Conservation (phyloP, 2,888 invertebrate genomes). For the Leptopilina myrica region DNA sequence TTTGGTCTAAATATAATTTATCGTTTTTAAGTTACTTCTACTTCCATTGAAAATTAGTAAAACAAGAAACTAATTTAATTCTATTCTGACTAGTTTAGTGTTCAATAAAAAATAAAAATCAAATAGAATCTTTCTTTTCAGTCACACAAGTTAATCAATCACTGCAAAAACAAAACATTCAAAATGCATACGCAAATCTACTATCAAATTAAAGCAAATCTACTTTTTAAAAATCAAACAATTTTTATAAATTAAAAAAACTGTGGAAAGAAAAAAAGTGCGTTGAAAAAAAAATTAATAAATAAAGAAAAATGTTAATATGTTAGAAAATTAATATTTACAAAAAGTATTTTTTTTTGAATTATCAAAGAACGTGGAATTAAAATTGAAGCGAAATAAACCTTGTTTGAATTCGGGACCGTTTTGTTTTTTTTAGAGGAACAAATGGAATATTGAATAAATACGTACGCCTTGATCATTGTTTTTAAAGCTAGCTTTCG, state of each 20-base stretch:
- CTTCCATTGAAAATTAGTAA: too few relatives aligned
- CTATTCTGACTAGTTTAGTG: too few relatives aligned
- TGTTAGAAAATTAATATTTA: too few relatives aligned
- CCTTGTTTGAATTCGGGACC: slow-evolving; percentile 25
- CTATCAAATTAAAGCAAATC: neutral
- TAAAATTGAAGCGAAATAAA: slow-evolving; percentile 28
- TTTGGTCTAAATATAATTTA: neutral
- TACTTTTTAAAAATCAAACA: neutral
- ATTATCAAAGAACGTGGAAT: too few relatives aligned
- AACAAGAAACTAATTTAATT: too few relatives aligned
- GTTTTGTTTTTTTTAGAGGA: neutral
- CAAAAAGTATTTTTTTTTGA: too few relatives aligned
- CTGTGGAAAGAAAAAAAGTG: too few relatives aligned
- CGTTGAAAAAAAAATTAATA: too few relatives aligned
- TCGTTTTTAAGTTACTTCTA: too few relatives aligned
- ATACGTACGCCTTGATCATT: slow-evolving; percentile 98
- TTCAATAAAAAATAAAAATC: neutral
- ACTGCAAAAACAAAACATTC: neutral
- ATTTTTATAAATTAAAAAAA: too few relatives aligned
- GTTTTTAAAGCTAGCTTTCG: slow-evolving; percentile 93
- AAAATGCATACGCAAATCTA: neutral
- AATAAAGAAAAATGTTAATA: too few relatives aligned
- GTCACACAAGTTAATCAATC: neutral
- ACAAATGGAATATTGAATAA: slow-evolving; percentile 46
- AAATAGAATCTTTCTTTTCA: neutral